Conservation (phyloP, 2,888 invertebrate species). For the Limenitis camilla region DNA sequence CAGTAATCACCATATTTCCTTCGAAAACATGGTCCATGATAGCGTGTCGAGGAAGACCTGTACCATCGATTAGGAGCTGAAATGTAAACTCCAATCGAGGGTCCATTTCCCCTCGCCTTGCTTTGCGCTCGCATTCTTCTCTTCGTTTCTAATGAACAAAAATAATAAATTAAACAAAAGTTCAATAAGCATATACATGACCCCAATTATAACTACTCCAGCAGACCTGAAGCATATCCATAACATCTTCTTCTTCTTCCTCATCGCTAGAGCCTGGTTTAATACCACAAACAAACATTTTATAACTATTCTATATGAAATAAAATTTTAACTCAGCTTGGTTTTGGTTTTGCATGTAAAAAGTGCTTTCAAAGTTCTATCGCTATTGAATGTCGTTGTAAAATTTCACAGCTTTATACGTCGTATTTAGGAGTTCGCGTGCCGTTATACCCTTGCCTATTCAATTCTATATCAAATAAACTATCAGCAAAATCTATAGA, state of each 20-base stretch:
- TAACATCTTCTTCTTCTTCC: conserved; percentile 75
- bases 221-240: conserved; percentile 63
- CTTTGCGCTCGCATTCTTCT: conserved; percentile 94
- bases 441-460: not conserved
- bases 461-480: not conserved
- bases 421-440: not conserved
- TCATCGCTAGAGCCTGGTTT: conserved; percentile 73
- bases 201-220: not conserved
- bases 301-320: not conserved
- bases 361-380: not conserved
- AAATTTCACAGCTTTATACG: not conserved
- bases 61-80: conserved; percentile 89
- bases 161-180: not conserved
- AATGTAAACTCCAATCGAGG: conserved; percentile 92
- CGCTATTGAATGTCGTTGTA: not conserved
- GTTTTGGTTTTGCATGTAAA: not conserved
- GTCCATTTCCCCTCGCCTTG: conserved; percentile 93
- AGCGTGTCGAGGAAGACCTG: conserved; percentile 85
- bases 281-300: conserved; percentile 75
- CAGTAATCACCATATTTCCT: conserved; percentile 79
- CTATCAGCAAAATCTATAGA: not conserved
- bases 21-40: conserved; percentile 94
- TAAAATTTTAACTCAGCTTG: not conserved
- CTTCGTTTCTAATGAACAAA: conserved; percentile 72
- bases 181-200: not conserved